Evolutionary conservation across 2,888 invertebrate species (phyloP).

Genomic region (Polymixis flavicincta): DNA sequence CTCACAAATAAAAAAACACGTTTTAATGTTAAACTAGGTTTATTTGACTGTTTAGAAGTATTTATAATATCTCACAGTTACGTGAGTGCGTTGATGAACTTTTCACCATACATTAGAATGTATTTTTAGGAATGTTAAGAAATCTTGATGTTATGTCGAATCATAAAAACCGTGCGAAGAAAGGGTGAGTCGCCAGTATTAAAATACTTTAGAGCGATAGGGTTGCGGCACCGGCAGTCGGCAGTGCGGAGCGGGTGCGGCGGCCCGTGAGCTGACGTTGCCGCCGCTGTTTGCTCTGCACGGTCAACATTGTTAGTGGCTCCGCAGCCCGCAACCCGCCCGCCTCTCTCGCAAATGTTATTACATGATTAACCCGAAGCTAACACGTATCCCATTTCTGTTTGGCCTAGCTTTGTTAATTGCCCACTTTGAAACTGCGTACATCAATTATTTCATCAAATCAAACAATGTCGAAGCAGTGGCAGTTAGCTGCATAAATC

Average conservation of each 20-base stretch:
- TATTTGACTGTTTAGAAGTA: no score
- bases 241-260: constrained; percentile 75
- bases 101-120: no score
- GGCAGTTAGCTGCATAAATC: constrained; percentile 16
- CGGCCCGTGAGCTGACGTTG: constrained; percentile 85
- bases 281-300: constrained; percentile 84
- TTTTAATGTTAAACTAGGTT: no score
- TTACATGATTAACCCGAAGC: constrained; percentile 85
- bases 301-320: constrained; percentile 89
- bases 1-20: background rate
- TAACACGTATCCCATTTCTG: constrained; percentile 81
- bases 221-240: constrained; percentile 69
- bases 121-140: no score
- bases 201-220: constrained; percentile 60
- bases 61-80: no score
- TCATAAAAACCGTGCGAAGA: background rate
- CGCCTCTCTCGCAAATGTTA: constrained; percentile 79
- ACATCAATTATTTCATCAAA: constrained; percentile 74
- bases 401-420: constrained; percentile 84
- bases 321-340: constrained; percentile 34
- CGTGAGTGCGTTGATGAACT: no score
- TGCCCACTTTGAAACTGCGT: constrained; percentile 79
- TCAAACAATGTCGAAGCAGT: constrained; percentile 56
- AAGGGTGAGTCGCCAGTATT: background rate
- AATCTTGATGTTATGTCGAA: background rate